phyloP scores from a whole-genome alignment of 1,140 invertebrate genomes.

The Macrobrachium nipponense region DNA sequence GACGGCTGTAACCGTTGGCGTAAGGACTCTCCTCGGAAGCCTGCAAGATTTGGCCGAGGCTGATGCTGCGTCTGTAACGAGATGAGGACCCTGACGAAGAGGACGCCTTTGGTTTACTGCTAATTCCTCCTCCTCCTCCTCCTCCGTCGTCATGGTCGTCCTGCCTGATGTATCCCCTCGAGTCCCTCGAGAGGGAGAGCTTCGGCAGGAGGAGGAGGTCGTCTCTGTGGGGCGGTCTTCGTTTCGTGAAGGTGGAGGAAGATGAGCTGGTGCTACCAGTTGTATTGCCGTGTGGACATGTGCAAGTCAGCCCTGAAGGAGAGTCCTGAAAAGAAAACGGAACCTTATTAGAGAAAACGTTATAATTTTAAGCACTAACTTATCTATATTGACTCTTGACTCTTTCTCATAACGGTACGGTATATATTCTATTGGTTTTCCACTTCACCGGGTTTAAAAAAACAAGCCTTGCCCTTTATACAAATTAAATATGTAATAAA shows the following conservation, averaged over 20 bases:
- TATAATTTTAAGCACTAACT: not conserved
- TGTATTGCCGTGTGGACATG: not conserved
- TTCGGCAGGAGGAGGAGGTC: not conserved
- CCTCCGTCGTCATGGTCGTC: not conserved
- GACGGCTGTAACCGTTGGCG: conserved; percentile 12
- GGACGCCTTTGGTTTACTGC: not conserved
- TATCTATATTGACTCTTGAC: not conserved
- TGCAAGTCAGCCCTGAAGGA: not conserved
- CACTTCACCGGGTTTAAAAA: no score
- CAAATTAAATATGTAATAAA: no score
- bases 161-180: not conserved
- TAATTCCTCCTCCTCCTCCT: not conserved
- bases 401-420: no score
- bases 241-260: not conserved
- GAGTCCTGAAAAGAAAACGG: not conserved
- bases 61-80: conserved; percentile 44
- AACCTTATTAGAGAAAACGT: not conserved
- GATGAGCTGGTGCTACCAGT: no score
- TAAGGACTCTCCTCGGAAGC: not conserved
- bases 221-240: not conserved
- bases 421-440: no score
- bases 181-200: not conserved
- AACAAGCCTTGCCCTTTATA: no score
- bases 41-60: conserved; percentile 47
- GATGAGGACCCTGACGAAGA: not conserved